phyloP scores from a whole-genome alignment of 2,113 vertebrate genomes.

The Anseranas semipalmata region DNA sequence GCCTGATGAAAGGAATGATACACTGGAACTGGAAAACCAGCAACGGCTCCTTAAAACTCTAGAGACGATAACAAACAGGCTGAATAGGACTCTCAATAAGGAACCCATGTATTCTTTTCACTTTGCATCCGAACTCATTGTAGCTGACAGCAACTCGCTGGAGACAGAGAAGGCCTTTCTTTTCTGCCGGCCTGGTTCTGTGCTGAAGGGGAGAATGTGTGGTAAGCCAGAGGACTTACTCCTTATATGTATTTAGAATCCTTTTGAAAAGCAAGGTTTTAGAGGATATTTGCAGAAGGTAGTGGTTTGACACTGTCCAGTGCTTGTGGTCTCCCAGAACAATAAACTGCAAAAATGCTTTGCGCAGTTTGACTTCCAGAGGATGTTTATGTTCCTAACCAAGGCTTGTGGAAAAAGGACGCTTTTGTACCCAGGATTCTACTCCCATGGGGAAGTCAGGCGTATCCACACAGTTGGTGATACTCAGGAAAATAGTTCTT shows the following conservation, averaged over 20 bases:
- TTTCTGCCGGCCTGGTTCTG: conserved; percentile 92
- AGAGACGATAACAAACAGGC: conserved; percentile 90
- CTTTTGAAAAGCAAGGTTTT: neutral
- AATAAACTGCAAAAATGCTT: conserved; percentile 38
- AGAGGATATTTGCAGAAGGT: neutral
- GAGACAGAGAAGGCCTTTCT: conserved; percentile 88
- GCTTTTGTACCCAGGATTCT: neutral
- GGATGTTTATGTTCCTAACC: conserved; percentile 27
- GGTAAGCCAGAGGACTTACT: conserved; percentile 80
- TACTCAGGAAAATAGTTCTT: neutral
- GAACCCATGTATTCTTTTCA: conserved; percentile 91
- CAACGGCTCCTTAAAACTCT: conserved; percentile 88
- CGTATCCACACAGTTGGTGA: neutral
- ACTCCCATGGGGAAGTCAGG: neutral
- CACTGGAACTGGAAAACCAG: conserved; percentile 91
- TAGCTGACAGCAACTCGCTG: conserved; percentile 91
- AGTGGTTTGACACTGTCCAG: conserved; percentile 14
- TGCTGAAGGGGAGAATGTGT: conserved; percentile 94
- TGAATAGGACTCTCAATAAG: conserved; percentile 89
- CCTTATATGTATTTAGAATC: neutral
- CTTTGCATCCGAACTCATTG: conserved; percentile 89
- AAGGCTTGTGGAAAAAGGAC: neutral
- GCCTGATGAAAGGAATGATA: conserved; percentile 92
- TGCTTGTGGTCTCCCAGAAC: neutral
- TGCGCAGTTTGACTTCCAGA: neutral